These are phyloP conservation scores for Alauda arvensis DNA, from an alignment of 2,797 vertebrate genomes.

Conservation along the genomic window DNA sequence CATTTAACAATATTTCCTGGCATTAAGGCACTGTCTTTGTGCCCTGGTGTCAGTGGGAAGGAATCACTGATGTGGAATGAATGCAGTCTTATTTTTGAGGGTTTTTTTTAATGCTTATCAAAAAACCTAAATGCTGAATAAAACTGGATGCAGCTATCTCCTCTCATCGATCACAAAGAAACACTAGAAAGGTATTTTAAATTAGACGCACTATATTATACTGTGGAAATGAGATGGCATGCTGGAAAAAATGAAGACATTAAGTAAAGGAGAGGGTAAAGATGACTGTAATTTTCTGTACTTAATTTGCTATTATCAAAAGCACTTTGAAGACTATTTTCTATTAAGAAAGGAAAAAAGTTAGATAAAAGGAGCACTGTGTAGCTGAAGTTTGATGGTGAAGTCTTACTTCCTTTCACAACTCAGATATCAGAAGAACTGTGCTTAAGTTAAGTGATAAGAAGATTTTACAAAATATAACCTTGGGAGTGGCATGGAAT, in stretches of 20 bases:
- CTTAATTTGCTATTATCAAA: background rate
- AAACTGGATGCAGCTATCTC: background rate
- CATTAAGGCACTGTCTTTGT: background rate
- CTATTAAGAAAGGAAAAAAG: background rate
- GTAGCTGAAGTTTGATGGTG: background rate
- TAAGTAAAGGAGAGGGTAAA: background rate
- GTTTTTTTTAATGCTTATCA: background rate
- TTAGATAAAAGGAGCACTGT: background rate
- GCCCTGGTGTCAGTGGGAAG: background rate
- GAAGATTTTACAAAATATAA: background rate
- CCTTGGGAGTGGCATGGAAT: background rate
- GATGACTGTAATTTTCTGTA: background rate
- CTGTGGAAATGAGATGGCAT: background rate
- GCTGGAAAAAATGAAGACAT: background rate
- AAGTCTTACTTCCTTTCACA: background rate
- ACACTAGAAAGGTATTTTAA: background rate
- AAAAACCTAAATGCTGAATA: background rate
- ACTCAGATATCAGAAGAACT: background rate
- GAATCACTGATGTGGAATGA: background rate
- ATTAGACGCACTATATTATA: background rate
- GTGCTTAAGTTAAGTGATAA: background rate
- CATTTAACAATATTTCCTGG: background rate
- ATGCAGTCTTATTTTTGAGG: background rate
- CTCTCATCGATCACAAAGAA: background rate
- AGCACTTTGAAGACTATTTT: background rate